Evolutionary conservation across 2,797 vertebrate species (phyloP).

Genomic region (Pagetopsis macropterus): DNA sequence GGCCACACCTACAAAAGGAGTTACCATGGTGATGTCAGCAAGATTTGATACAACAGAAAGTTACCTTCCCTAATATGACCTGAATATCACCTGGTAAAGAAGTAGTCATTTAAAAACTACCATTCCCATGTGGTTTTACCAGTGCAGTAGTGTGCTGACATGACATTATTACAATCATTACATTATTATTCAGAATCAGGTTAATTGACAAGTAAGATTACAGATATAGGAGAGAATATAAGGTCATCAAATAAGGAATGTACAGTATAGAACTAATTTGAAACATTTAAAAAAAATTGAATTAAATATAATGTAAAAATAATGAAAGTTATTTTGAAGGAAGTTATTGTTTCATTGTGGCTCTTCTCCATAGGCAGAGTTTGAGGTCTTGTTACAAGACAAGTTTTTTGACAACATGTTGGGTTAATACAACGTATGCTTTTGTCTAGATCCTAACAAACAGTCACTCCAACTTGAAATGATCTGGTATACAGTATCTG

Average conservation of each 20-base stretch:
- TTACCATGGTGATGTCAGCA: constrained; percentile 23
- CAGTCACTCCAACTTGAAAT: no score
- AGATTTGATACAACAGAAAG: background rate
- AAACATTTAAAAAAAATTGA: background rate
- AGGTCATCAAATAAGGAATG: background rate
- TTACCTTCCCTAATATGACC: no score
- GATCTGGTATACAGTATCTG: no score
- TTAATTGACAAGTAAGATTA: no score
- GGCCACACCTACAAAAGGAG: constrained; percentile 86
- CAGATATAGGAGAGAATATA: no score
- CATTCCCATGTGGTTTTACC: background rate
- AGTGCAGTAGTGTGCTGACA: background rate
- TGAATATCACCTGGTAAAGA: no score
- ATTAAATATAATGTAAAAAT: background rate
- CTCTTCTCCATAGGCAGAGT: background rate
- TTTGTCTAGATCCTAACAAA: background rate
- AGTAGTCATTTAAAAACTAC: background rate
- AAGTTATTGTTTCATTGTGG: background rate
- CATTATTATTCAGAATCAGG: background rate
- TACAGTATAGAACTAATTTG: background rate
- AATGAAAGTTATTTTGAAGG: background rate
- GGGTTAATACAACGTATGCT: background rate
- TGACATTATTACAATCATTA: background rate
- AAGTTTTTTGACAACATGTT: background rate
- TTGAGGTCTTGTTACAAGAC: background rate